Conservation (phyloP, 2,113 vertebrate species). For the Nyctereutes procyonoides region DNA sequence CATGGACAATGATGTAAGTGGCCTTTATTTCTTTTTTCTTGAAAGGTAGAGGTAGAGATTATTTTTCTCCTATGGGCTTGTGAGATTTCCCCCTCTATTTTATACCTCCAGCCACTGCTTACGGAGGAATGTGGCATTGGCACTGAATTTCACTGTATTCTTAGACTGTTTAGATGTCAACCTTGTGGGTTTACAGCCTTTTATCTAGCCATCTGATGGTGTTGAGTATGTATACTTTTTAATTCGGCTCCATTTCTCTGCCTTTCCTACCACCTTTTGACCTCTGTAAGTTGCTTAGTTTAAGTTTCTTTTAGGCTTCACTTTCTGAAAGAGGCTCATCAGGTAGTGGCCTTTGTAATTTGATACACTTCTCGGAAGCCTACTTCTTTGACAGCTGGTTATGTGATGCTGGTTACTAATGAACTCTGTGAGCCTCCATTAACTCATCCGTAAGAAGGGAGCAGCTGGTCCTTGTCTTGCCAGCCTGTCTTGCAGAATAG, state of each 20-base stretch:
- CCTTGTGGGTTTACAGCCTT: neutral
- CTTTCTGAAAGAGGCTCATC: neutral
- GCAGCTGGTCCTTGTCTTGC: neutral
- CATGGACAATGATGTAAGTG: slow-evolving; percentile 99
- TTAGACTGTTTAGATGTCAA: no score
- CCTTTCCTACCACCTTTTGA: neutral
- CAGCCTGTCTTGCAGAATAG: neutral
- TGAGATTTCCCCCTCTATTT: neutral
- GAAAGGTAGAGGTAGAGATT: neutral
- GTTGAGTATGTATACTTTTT: neutral
- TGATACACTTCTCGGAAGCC: neutral
- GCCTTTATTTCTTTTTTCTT: neutral
- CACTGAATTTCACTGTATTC: neutral
- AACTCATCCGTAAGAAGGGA: neutral
- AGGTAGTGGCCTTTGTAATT: neutral
- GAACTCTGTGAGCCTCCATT: neutral
- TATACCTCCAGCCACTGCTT: neutral
- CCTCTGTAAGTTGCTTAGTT: neutral
- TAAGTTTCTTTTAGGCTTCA: neutral
- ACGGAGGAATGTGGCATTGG: neutral
- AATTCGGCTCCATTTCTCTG: neutral
- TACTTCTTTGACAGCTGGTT: neutral
- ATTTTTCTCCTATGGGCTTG: neutral
- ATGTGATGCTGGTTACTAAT: neutral
- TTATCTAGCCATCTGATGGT: neutral